Evolutionary conservation across 1,140 invertebrate genomes (phyloP).

Genomic region (Trachelipus rathkii): DNA sequence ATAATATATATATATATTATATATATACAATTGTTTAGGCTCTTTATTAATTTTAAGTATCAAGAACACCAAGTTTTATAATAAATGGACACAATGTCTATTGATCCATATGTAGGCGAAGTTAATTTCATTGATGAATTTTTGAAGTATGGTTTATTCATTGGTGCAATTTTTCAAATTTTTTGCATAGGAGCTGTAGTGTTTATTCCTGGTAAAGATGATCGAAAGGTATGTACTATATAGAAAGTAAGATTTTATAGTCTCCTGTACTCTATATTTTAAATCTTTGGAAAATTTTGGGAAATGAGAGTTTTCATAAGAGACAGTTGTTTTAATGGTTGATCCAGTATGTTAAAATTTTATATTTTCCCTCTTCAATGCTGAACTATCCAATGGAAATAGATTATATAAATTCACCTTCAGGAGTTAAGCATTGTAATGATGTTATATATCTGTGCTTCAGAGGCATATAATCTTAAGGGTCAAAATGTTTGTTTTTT

Average conservation of each 20-base stretch:
- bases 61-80: neutral
- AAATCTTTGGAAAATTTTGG: too few species aligned
- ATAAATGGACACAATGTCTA: conserved; percentile 32
- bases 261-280: too few species aligned
- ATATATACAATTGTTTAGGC: neutral
- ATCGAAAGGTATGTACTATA: conserved; percentile 29
- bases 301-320: too few species aligned
- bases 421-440: too few species aligned
- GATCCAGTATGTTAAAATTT: too few species aligned
- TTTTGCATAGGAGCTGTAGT: conserved; percentile 42
- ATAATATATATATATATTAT: conserved; percentile 20
- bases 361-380: too few species aligned
- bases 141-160: conserved; percentile 41
- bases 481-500: too few species aligned
- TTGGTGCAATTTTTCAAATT: conserved; percentile 43
- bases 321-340: too few species aligned
- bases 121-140: conserved; percentile 41
- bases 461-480: too few species aligned
- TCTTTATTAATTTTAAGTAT: neutral
- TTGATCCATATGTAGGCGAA: conserved; percentile 38
- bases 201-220: conserved; percentile 42
- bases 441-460: too few species aligned
- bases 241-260: neutral
- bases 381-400: too few species aligned
- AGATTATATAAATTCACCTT: too few species aligned